Conservation (phyloP, 2,888 invertebrate species). For the Andrena marginata region DNA sequence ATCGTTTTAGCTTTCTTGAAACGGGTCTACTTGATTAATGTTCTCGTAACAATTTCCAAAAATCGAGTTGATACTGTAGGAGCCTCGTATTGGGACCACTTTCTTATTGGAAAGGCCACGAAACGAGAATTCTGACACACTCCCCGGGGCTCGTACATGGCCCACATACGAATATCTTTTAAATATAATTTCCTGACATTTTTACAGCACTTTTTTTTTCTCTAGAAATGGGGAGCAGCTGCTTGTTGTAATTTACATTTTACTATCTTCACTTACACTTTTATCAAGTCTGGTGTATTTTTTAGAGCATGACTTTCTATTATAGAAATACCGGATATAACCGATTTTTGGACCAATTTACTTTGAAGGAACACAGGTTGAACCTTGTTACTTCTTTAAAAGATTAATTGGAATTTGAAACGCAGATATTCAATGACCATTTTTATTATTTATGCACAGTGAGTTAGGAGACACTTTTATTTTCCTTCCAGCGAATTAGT, state of each 20-base stretch:
- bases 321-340: background rate
- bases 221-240: constrained; percentile 8
- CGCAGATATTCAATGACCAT: no score
- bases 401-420: no score
- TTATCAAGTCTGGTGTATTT: background rate
- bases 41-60: constrained; percentile 34
- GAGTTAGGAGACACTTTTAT: no score
- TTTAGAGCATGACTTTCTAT: background rate
- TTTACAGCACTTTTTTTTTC: constrained; percentile 13
- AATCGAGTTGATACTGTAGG: constrained; percentile 50
- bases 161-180: constrained; percentile 73
- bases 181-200: constrained; percentile 39
- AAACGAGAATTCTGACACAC: constrained; percentile 78
- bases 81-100: constrained; percentile 75
- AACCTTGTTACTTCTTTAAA: no score
- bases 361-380: no score
- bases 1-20: constrained; percentile 10
- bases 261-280: background rate
- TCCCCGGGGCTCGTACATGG: constrained; percentile 78
- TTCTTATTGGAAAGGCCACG: constrained; percentile 72
- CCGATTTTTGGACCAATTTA: no score
- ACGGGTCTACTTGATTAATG: constrained; percentile 29
- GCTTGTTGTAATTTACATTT: constrained; percentile 9
- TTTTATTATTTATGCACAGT: no score
- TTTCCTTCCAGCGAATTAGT: no score